Evolutionary conservation across 64 coral and sea anemone genomes (phyloP).

Genomic region (Pachyseris speciosa): DNA sequence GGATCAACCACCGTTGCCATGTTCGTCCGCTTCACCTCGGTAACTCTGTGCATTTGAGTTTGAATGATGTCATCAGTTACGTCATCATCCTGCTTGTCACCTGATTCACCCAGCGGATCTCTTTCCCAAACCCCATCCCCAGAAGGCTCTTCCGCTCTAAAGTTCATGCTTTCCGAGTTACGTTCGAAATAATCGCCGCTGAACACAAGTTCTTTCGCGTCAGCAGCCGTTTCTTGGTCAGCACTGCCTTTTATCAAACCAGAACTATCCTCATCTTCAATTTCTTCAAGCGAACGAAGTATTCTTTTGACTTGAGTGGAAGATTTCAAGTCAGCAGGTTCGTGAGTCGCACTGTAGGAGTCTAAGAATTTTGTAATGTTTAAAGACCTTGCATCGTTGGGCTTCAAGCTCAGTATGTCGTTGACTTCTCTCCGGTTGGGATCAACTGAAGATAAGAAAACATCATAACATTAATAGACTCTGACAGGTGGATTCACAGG

Average conservation of each 20-base stretch:
- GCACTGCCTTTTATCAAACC: not conserved
- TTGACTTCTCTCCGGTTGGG: slow-evolving; percentile 9
- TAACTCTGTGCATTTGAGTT: not conserved
- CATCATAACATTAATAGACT: not conserved
- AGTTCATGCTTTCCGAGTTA: slow-evolving; percentile 18
- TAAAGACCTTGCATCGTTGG: too few species aligned
- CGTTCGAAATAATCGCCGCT: slow-evolving; percentile 30
- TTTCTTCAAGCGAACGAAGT: slow-evolving; percentile 31
- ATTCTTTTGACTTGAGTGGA: not conserved
- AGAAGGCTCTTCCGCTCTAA: not conserved
- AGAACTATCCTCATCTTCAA: slow-evolving; percentile 28
- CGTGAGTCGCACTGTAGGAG: not conserved
- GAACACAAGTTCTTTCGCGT: not conserved
- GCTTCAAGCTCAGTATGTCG: not conserved
- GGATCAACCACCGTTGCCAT: slow-evolving; percentile 27
- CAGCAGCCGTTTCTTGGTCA: not conserved
- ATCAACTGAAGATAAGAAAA: not conserved
- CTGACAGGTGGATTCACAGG: too few species aligned
- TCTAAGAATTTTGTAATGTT: too few species aligned
- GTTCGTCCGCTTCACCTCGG: not conserved
- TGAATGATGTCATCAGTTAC: slow-evolving; percentile 21
- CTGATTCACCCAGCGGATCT: not conserved
- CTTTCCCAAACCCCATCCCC: slow-evolving; percentile 13
- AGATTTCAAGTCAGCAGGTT: not conserved
- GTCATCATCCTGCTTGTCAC: slow-evolving; percentile 25